Base-by-base conservation (phyloP, 1,140 invertebrate genomes). In the Temnothorax nylanderi region DNA sequence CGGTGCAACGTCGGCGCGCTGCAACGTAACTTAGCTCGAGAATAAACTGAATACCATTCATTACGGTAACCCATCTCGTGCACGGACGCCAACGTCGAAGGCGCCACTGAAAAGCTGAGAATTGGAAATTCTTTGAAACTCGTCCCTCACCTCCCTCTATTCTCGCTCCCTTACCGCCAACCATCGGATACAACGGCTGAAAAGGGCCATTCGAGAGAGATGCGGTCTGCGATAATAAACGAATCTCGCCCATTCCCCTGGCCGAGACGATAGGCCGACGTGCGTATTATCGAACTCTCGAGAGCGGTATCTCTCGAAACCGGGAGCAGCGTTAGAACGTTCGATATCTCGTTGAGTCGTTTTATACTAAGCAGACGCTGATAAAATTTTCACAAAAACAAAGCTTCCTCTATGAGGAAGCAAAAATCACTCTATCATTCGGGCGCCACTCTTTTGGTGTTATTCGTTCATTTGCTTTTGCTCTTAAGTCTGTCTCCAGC, bases 21-120 rank as follows among this genome's bases (percentile, higher is more conserved):
- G 87, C 91, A 90, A 87, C 88, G 85, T 91, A 93, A 93, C 91
- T 94, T 92, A 92, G 88, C 86, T 90, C 26, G 80, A 87, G 88
- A 94, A 94, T 94, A 94, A 94, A 94, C 93, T 93, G 93, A 94
- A 94, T 94, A 90, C 93, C 90, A 94, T 94, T 94, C 93, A 94
- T 94, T 93, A 94, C 91, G 87, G 86, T 91, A 92, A 89, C 87
- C 64, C 92, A 84, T 47, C 75, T 74, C 72, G 77, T 65, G 60
- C 84, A 82, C 88, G 86, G 76, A 91, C 87, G 90, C 86, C 86
- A 89, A 88, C 88, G 90, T 85, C 88, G 87, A 87, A 90, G 60
- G 72, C 85, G 80, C 80, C 87, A 67, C 82, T 92, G 92, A 93
- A 94, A 94, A 90, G 91, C 91, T 89, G 89, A 92, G 92, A 94